Evolutionary conservation across 2,797 vertebrate species (phyloP).

Genomic region (Spheniscus humboldti): DNA sequence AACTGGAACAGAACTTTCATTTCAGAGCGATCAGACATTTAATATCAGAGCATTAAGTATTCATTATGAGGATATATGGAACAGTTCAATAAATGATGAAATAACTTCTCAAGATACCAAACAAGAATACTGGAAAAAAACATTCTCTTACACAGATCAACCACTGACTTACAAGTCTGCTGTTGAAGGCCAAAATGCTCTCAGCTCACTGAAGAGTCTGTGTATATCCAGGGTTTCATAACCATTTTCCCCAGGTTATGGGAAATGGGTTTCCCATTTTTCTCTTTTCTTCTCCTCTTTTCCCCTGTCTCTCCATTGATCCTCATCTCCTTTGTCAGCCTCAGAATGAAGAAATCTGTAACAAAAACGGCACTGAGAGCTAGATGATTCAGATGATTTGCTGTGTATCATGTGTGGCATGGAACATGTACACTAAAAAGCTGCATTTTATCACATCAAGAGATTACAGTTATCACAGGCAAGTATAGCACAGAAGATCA

Average conservation of each 20-base stretch:
- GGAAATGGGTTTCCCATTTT: background rate
- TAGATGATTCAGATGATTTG: background rate
- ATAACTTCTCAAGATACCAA: background rate
- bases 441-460: background rate
- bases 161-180: background rate
- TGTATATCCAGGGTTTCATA: background rate
- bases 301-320: background rate
- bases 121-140: background rate
- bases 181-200: background rate
- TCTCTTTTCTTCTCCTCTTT: background rate
- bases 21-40: background rate
- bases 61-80: background rate
- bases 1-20: background rate
- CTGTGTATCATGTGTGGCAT: background rate
- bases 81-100: background rate
- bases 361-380: background rate
- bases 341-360: background rate
- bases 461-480: background rate
- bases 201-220: background rate
- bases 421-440: background rate
- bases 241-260: background rate
- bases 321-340: background rate
- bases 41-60: slow-evolving; percentile 4
- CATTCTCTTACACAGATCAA: background rate
- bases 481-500: background rate